These are phyloP conservation scores for Diarsia mendica DNA, from an alignment of 2,888 invertebrate genomes.

Conservation along the genomic window DNA sequence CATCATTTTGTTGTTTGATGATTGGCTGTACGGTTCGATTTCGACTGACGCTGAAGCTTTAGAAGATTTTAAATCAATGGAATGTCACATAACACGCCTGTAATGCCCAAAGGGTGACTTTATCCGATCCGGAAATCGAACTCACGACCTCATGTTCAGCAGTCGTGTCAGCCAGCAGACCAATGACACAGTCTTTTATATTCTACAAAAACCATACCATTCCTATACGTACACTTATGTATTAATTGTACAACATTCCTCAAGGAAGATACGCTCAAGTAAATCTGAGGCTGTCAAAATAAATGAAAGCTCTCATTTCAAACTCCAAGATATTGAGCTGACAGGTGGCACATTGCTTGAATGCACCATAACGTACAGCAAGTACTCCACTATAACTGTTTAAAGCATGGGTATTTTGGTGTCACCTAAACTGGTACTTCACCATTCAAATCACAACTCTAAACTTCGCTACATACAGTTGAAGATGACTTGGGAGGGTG, in stretches of 20 bases:
- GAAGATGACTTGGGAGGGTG: conserved; percentile 47
- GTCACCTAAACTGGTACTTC: conserved; percentile 32
- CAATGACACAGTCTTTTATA: not conserved
- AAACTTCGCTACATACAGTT: conserved; percentile 51
- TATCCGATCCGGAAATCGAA: too few species aligned
- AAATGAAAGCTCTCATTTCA: conserved; percentile 39
- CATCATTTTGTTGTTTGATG: not conserved
- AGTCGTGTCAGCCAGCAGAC: too few species aligned
- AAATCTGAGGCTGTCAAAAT: conserved; percentile 30
- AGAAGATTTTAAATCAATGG: not conserved
- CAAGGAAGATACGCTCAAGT: conserved; percentile 19
- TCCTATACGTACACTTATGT: not conserved
- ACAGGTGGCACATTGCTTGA: conserved; percentile 57
- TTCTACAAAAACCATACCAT: not conserved
- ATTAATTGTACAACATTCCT: conserved; percentile 19
- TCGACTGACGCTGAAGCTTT: not conserved
- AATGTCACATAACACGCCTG: not conserved
- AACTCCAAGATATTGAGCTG: conserved; percentile 23
- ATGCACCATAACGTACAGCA: conserved; percentile 46
- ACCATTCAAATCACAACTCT: conserved; percentile 23
- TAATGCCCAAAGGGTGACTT: too few species aligned
- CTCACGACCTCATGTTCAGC: too few species aligned
- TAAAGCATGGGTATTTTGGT: conserved; percentile 54
- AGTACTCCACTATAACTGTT: conserved; percentile 66
- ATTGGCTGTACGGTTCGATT: not conserved